Percentiles rank a stretch among this genome's conserved stretches.
Conservation (phyloP, 2,888 invertebrate genomes). For the Drosophila sordidapex region DNA sequence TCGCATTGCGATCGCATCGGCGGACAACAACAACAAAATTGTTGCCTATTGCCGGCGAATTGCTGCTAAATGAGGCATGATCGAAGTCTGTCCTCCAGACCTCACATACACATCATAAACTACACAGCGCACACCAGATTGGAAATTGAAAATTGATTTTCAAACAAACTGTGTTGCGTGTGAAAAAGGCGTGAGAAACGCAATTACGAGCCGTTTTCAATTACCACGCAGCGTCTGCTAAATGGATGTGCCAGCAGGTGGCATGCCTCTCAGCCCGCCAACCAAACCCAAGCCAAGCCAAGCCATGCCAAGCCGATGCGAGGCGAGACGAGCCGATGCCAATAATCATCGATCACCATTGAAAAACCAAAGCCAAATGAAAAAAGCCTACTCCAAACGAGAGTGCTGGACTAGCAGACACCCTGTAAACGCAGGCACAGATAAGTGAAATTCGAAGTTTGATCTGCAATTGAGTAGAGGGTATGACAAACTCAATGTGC, state of each 20-base stretch:
- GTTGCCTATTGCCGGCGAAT: constrained; percentile 36
- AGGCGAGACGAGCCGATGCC: neutral
- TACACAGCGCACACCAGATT: constrained; percentile 3
- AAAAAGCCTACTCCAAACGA: neutral
- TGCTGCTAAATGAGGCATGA: constrained; percentile 57
- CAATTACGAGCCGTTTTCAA: constrained; percentile 53
- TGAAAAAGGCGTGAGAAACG: constrained; percentile 72
- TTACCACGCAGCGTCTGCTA: constrained; percentile 24
- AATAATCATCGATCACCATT: constrained; percentile 44
- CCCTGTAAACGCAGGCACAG: neutral
- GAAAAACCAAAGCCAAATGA: constrained; percentile 48
- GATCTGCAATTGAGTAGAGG: neutral
- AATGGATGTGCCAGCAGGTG: constrained; percentile 44
- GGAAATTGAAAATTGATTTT: constrained; percentile 55
- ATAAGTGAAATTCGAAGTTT: neutral
- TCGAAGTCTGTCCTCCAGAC: constrained; percentile 26
- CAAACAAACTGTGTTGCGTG: constrained; percentile 56
- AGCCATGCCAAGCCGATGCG: too few species aligned
- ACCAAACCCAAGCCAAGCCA: neutral
- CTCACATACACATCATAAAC: constrained; percentile 33
- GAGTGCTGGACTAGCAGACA: neutral
- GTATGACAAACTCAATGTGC: neutral
- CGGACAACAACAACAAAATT: constrained; percentile 25
- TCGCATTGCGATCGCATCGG: constrained; percentile 18
- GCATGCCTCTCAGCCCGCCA: constrained; percentile 15